Evolutionary conservation across 2,888 invertebrate genomes (phyloP), one percentile per base, ranked within the genome.

Genomic region (Exephanes ischioxanthus): DNA sequence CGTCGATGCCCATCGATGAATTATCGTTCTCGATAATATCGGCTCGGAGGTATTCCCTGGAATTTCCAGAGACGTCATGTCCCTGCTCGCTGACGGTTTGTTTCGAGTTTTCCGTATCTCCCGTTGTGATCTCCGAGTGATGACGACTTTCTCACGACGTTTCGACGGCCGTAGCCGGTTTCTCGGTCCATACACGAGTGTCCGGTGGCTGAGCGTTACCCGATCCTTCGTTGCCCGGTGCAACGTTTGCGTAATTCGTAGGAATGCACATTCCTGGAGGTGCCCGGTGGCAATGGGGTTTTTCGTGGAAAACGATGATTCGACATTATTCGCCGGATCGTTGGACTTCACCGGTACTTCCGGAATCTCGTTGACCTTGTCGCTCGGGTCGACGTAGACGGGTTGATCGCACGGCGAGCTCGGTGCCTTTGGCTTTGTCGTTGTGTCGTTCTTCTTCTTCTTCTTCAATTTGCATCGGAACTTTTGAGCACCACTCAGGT

Each of bases 191-290:
- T 63, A 51, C 75, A 58, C 53, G 70, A 45, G 16, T 51, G 41
- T 58, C 84, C 79, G 71, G 78, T 66, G 7, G 87, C 83, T 58
- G 87, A 72, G 19, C 77, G 72, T 76, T 63, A 72, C 77, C 79
- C n/a, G 78, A 30, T 53, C 76, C 51, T 58, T 79, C 19, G 71
- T 79, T 71, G 11, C 63, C 53, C 7, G 85, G 83, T 4, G 82
- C 82, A 14, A 91, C 82, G 86, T 92, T 92, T 61, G 90, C 90
- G 88, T 92, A 93, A 41, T 92, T 87, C 53, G 91, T 84, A 4
- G 92, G 92, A 68, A 93, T 90, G 76, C 92, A 92, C 90, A 92
- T 92, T 45, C 93, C 92, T 7, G 92, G 90, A 0, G 93, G 90
- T 4, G 90, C 90, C 7, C 89, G 22, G 85, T 4, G 89, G 89